Percentiles rank a stretch among this genome's conserved stretches.
These are phyloP conservation scores for Chitala chitala DNA, from an alignment of 2,113 vertebrate species.

Conservation along the genomic window DNA sequence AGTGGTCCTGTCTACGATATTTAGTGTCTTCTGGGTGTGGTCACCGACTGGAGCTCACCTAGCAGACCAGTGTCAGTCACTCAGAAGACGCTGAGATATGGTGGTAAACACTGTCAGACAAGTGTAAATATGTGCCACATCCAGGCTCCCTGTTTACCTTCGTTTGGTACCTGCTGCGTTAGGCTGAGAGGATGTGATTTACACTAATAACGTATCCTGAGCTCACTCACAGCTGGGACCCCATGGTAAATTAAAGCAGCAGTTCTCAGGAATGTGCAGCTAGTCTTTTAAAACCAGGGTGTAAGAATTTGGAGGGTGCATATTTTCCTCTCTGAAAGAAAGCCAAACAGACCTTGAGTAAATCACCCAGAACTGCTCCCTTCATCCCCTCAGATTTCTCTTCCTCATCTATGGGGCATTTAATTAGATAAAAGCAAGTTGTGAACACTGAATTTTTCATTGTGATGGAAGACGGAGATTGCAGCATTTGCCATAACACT, in stretches of 20 bases:
- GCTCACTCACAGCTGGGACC: constrained; percentile 62
- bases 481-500: neutral
- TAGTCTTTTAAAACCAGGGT: neutral
- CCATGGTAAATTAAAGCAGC: constrained; percentile 68
- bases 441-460: neutral
- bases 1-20: too few relatives aligned
- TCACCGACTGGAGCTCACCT: too few relatives aligned
- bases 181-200: constrained; percentile 71
- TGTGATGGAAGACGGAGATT: neutral
- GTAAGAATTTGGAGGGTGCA: neutral
- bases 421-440: constrained; percentile 20
- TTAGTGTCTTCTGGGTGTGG: too few relatives aligned
- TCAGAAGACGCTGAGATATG: too few relatives aligned
- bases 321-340: neutral
- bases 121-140: too few relatives aligned
- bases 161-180: constrained; percentile 35
- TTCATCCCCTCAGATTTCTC: neutral
- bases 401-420: constrained; percentile 12
- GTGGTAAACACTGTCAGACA: too few relatives aligned
- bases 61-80: too few relatives aligned
- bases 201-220: constrained; percentile 60
- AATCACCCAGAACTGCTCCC: neutral
- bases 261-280: constrained; percentile 54
- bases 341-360: neutral
- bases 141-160: neutral